Conservation (phyloP, 1,140 invertebrate species). For the Phenacoccus solenopsis region DNA sequence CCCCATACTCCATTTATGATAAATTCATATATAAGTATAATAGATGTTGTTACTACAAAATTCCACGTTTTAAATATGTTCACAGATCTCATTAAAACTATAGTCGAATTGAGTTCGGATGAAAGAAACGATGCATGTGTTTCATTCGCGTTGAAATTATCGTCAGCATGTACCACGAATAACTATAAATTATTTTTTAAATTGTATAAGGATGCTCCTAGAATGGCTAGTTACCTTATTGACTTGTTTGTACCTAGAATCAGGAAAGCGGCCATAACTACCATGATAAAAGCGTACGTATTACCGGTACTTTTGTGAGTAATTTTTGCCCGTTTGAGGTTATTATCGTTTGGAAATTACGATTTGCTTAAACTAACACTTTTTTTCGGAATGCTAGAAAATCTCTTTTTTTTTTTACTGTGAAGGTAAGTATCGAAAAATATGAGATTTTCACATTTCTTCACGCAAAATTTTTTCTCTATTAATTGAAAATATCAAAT, state of each 20-base stretch:
- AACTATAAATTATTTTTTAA: slow-evolving; percentile 89
- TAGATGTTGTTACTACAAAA: too few relatives aligned
- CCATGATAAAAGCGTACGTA: slow-evolving; percentile 93
- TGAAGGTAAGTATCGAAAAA: too few relatives aligned
- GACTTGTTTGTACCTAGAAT: slow-evolving; percentile 94
- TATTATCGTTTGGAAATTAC: too few relatives aligned
- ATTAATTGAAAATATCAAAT: too few relatives aligned
- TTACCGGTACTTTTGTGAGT: slow-evolving; percentile 9
- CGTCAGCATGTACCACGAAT: slow-evolving; percentile 77
- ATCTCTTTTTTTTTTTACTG: too few relatives aligned
- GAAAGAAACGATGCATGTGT: slow-evolving; percentile 77
- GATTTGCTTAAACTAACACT: too few relatives aligned
- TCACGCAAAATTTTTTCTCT: too few relatives aligned
- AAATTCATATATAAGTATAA: too few relatives aligned
- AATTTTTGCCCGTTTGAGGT: not conserved
- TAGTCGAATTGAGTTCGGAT: slow-evolving; percentile 60
- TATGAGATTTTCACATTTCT: too few relatives aligned
- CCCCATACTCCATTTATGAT: too few relatives aligned
- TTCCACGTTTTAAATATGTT: slow-evolving; percentile 27
- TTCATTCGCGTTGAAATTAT: slow-evolving; percentile 69
- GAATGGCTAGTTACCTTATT: slow-evolving; percentile 92
- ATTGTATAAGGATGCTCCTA: slow-evolving; percentile 71
- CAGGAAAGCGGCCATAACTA: slow-evolving; percentile 76
- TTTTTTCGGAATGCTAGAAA: too few relatives aligned
- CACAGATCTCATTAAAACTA: slow-evolving; percentile 79